A percentile compares a stretch with the other conserved stretches of the same genome.
These are phyloP conservation scores for Globicephala melas DNA, from an alignment of 2,113 vertebrate species.

Conservation along the genomic window DNA sequence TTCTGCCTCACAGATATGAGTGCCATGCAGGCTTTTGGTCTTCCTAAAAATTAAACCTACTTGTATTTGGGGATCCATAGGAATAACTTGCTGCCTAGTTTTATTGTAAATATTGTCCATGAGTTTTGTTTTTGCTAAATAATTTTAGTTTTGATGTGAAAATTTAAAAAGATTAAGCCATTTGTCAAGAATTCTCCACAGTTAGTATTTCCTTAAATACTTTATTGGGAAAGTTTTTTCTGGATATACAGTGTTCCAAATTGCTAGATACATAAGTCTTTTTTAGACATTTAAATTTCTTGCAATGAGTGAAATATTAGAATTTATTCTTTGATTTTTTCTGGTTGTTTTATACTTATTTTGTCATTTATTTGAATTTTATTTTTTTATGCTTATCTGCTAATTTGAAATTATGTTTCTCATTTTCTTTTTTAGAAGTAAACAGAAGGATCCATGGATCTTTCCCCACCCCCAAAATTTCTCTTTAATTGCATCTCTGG, in stretches of 20 bases:
- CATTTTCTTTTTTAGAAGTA: neutral
- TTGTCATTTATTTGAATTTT: neutral
- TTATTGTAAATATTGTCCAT: neutral
- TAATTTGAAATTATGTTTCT: neutral
- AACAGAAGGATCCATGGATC: neutral
- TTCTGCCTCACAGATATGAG: rapidly evolving
- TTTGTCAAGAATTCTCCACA: neutral
- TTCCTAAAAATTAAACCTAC: neutral
- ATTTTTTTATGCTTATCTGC: neutral
- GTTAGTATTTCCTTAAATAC: neutral
- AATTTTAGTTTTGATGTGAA: neutral
- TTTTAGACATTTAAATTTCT: neutral
- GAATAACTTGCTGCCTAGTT: neutral
- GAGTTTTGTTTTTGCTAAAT: neutral
- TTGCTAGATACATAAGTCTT: neutral
- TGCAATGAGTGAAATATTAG: neutral
- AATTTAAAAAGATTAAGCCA: neutral
- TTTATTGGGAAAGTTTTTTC: neutral
- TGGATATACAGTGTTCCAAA: neutral
- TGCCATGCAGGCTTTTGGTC: neutral
- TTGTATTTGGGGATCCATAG: neutral
- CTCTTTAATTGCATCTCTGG: neutral
- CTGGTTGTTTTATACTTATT: neutral
- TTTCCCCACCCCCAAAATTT: neutral
- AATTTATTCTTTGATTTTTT: neutral